phyloP scores from a whole-genome alignment of 2,797 vertebrate genomes.

The Cetoscarus ocellatus region DNA sequence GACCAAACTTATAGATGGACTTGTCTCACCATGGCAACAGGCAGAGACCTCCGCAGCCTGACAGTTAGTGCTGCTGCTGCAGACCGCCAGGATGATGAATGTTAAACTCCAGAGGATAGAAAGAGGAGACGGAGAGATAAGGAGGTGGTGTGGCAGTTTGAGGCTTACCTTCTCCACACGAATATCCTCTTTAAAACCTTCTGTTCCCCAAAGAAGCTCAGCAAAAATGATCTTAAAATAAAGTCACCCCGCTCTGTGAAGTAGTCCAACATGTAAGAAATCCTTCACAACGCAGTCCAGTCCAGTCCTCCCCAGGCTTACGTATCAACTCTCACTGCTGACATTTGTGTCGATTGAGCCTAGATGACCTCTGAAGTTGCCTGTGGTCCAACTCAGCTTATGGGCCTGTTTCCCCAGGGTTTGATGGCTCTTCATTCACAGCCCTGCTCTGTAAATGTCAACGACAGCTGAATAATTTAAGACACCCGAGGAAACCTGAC shows the following conservation, averaged over 20 bases:
- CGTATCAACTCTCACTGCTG: conserved; percentile 52
- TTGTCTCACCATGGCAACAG: conserved; percentile 72
- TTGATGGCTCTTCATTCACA: conserved; percentile 68
- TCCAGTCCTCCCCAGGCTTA: conserved; percentile 35
- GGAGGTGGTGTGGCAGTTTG: conserved; percentile 15
- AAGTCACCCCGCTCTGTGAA: conserved; percentile 42
- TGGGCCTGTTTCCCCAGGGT: conserved; percentile 19
- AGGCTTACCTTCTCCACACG: conserved; percentile 71
- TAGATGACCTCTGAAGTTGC: conserved; percentile 48
- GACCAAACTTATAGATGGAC: conserved; percentile 53
- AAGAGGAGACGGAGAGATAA: conserved; percentile 20
- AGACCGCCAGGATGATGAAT: conserved; percentile 45
- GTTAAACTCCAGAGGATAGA: conserved; percentile 34
- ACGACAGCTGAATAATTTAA: conserved; percentile 85
- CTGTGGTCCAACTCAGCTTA: conserved; percentile 35
- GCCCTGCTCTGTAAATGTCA: conserved; percentile 79
- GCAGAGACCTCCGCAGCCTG: conserved; percentile 60
- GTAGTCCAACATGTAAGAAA: conserved; percentile 57
- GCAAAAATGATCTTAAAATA: conserved; percentile 31
- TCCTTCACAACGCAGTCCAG: conserved; percentile 38
- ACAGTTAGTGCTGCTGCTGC: conserved; percentile 46
- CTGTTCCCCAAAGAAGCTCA: conserved; percentile 37
- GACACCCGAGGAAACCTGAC: conserved; percentile 76
- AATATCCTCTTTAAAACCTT: conserved; percentile 51
- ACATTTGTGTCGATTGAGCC: conserved; percentile 41